Evolutionary conservation across 2,888 invertebrate species (phyloP), one percentile per base, ranked within the genome.

Genomic region (Scrobipalpa costella): DNA sequence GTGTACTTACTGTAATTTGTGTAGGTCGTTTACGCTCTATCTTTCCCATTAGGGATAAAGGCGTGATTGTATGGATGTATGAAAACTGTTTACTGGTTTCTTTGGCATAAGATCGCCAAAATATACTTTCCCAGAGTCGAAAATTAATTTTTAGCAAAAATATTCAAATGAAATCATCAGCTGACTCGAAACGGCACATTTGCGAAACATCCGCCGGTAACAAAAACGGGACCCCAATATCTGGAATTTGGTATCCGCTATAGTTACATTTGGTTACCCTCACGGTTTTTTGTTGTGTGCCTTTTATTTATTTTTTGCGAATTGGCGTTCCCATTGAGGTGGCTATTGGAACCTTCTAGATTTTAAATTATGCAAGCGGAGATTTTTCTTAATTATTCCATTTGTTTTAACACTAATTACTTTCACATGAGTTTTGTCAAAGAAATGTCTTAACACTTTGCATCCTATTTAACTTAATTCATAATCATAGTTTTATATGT

Each of bases 231-330:
- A 64, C 66, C 71, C 73, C 77, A 77, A 79, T 80, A 80, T 72
- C 71, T 71, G 69, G 69, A 73, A 83, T 81, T 83, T 81, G 69
- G 71, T 79, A 83, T 84, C 85, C 83, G 83, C 78, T 72, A 74
- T 73, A 27, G 2, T 27, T 27, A 76, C 74, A 69, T 77, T 66
- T 67, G 66, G 66, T 62, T 71, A 72, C 71, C 73, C 74, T 72
- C 73, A 65, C 67, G 66, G 68, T 68, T 75, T 78, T 77, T 75
- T 77, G 69, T 63, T 49, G 9, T 34, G 7, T 11, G 19, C 11
- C 21, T 19, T 80, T 27, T 27, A 3, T 27, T 27, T 27, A 3
- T 27, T 27, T 82, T 77, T 67, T 69, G 61, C 38, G 50, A 57
- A 57, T 38, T 65, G 69, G 63, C 69, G 62, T 63, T 67, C 59